Percentiles rank a stretch among this genome's conserved stretches.
These are phyloP conservation scores for Clivina fossor DNA, from an alignment of 2,888 invertebrate genomes.

Conservation along the genomic window DNA sequence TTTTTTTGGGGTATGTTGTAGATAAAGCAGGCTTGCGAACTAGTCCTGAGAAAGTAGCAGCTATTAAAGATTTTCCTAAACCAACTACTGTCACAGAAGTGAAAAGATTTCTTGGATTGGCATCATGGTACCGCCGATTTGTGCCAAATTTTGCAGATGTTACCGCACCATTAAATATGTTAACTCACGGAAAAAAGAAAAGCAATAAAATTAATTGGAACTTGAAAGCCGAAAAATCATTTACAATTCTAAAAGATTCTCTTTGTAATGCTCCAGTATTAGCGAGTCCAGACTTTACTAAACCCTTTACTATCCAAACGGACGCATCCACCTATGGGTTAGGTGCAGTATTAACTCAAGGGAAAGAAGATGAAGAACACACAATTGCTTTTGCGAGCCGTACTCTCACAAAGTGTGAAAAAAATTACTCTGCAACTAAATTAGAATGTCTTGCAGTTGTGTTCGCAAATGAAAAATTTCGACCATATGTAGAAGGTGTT, in stretches of 20 bases:
- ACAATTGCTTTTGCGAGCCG: slow-evolving; percentile 1
- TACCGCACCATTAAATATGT: neutral
- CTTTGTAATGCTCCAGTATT: neutral
- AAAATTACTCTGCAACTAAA: neutral
- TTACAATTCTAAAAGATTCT: neutral
- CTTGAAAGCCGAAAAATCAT: neutral
- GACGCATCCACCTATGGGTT: neutral
- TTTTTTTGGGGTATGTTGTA: slow-evolving; percentile 46
- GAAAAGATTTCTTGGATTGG: neutral
- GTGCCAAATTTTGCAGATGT: slow-evolving; percentile 1
- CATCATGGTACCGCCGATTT: slow-evolving; percentile 4
- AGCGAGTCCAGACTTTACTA: neutral
- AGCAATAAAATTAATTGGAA: neutral
- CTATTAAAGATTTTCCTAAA: neutral
- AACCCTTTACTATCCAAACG: neutral
- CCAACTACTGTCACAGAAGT: neutral
- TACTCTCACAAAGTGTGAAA: neutral
- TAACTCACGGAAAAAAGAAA: neutral
- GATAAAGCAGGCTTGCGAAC: slow-evolving; percentile 38
- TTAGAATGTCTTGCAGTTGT: neutral
- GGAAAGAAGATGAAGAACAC: neutral
- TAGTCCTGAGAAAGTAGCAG: neutral
- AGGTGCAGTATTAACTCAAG: neutral
- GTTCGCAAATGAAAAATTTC: slow-evolving; percentile 1
- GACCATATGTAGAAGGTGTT: slow-evolving; percentile 1